Base-by-base conservation (phyloP, 2,113 vertebrate genomes). In the Willisornis vidua region DNA sequence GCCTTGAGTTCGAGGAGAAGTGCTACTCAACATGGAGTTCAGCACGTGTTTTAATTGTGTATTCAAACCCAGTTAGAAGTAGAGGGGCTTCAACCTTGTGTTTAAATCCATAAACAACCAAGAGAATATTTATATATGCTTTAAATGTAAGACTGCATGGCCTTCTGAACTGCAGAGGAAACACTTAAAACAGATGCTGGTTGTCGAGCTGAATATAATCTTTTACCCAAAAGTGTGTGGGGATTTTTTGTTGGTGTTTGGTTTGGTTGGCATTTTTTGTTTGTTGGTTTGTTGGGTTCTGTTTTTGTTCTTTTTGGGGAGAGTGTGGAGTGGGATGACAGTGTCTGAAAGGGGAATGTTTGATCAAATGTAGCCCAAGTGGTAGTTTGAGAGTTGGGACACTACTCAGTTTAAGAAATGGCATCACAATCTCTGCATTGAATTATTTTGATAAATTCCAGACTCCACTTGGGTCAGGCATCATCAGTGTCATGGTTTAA, bases 171-270 rank as follows among this genome's bases (percentile, higher is more conserved):
- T 49, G 43, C 11, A 41, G 20, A 67, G 23, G 3, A 67, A 75
- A 58, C 19, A 55, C 6, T 76, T 46, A 4, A 22, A 80, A 76
- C 0, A 0, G 6, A 58, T 89, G 66, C 31, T 62, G 11, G 6
- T 33, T 77, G 14, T 65, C 41, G 48, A 1, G 4, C 9, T 33
- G 31, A 51, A 24, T 51, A 29, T 7, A 62, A 48, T 5, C 20
- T 79, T 65, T 16, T 35, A 23, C 22, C 9, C 9, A 20, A 37
- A 77, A 58, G 14, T 24, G n/a, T 59, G 14, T 59, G 9, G 4
- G 12, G 18, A 5, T 39, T 55, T 4, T 31, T 31, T 33, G 5
- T 16, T 66, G 43, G 23, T 23, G 22, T 49, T 49, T 49, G 23
- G 23, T 51, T 25, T 24, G 39, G 39, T 39, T 39, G 39, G 39